phyloP scores from a whole-genome alignment of 2,888 invertebrate genomes.

The Melipona beecheii region DNA sequence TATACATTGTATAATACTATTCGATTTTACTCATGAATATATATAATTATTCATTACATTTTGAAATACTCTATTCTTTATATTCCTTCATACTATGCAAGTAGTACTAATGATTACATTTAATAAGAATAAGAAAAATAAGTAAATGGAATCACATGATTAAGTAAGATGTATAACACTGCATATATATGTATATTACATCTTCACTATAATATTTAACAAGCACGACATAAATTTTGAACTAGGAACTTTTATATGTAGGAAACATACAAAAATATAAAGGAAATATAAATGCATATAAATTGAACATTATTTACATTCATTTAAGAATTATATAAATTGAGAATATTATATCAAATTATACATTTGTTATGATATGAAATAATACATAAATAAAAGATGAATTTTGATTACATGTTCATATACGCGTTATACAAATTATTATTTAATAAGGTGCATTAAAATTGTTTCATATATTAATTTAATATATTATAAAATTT shows the following conservation, averaged over 20 bases:
- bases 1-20: slow-evolving; percentile 14
- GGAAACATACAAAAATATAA: slow-evolving; percentile 42
- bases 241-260: slow-evolving; percentile 60
- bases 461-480: not conserved
- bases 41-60: slow-evolving; percentile 1
- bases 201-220: slow-evolving; percentile 29
- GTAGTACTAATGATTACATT: slow-evolving; percentile 33
- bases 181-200: slow-evolving; percentile 30
- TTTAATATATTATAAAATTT: slow-evolving; percentile 28
- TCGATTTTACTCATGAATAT: slow-evolving; percentile 22
- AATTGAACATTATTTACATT: slow-evolving; percentile 54
- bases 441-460: slow-evolving; percentile 8
- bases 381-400: slow-evolving; percentile 26
- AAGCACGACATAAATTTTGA: slow-evolving; percentile 49
- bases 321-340: slow-evolving; percentile 23
- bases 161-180: slow-evolving; percentile 39
- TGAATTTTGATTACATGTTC: slow-evolving; percentile 5
- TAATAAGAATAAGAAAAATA: slow-evolving; percentile 40
- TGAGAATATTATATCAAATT: slow-evolving; percentile 14
- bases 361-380: slow-evolving; percentile 20
- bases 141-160: slow-evolving; percentile 30
- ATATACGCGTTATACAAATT: slow-evolving; percentile 6
- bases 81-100: slow-evolving; percentile 46
- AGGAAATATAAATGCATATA: slow-evolving; percentile 36
- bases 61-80: slow-evolving; percentile 17